phyloP scores from a whole-genome alignment of 2,797 vertebrate genomes.

The Xenentodon cancila region DNA sequence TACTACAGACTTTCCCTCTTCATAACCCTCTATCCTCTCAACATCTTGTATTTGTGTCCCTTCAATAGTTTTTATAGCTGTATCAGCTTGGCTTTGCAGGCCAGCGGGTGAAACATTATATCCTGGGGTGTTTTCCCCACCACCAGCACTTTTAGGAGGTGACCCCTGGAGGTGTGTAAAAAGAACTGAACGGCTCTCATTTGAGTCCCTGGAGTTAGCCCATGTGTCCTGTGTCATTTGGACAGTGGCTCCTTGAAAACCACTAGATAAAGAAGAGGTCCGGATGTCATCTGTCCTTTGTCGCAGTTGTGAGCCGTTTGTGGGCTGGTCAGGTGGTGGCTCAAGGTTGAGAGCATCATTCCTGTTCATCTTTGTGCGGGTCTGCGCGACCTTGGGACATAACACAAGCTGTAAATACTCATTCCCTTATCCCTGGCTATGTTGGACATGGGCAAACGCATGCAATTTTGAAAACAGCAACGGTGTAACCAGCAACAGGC shows the following conservation, averaged over 20 bases:
- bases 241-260: constrained; percentile 42
- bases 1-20: constrained; percentile 7
- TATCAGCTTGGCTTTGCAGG: constrained; percentile 57
- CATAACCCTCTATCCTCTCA: constrained; percentile 40
- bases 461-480: constrained; percentile 63
- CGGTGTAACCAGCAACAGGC: constrained; percentile 48
- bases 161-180: constrained; percentile 60
- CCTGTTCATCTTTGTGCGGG: constrained; percentile 60
- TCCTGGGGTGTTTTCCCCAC: constrained; percentile 39
- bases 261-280: constrained; percentile 29
- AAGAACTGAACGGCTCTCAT: constrained; percentile 52
- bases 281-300: constrained; percentile 53
- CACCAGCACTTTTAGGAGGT: constrained; percentile 35
- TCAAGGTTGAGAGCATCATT: constrained; percentile 64
- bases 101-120: constrained; percentile 54
- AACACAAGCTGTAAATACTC: constrained; percentile 74
- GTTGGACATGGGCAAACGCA: constrained; percentile 54
- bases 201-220: constrained; percentile 71
- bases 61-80: constrained; percentile 61
- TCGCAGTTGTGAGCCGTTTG: constrained; percentile 16
- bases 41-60: constrained; percentile 59
- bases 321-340: constrained; percentile 32
- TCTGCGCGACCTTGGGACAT: constrained; percentile 72
- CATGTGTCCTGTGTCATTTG: constrained; percentile 45
- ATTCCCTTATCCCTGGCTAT: constrained; percentile 60